Evolutionary conservation across 30 jellyfish, hydroid and myxozoan genomes (phyloP).

Genomic region (Cassiopea xamachana): DNA sequence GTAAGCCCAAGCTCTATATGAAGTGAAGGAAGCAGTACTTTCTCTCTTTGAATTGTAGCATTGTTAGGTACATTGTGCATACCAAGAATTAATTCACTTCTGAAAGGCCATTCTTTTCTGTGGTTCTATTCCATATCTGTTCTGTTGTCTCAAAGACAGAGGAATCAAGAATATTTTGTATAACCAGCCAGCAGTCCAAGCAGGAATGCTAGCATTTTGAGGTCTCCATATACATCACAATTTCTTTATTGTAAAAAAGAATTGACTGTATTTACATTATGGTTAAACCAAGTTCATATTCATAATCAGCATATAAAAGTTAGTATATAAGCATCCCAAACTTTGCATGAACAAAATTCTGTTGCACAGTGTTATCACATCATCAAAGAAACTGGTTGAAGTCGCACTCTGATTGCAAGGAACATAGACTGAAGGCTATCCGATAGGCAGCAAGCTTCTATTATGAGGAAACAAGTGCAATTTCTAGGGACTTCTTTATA

Average conservation of each 20-base stretch:
- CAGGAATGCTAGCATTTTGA: constrained; percentile 20
- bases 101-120: constrained; percentile 33
- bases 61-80: constrained; percentile 17
- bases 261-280: neutral
- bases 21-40: constrained; percentile 21
- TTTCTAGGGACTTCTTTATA: too few relatives aligned
- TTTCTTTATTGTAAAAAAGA: neutral
- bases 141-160: constrained; percentile 47
- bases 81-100: constrained; percentile 32
- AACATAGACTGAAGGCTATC: too few relatives aligned
- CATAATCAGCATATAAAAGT: neutral
- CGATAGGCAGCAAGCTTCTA: too few relatives aligned
- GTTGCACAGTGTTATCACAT: neutral
- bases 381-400: too few relatives aligned
- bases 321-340: neutral
- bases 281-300: neutral
- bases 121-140: constrained; percentile 10
- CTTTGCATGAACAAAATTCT: neutral
- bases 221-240: neutral
- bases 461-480: too few relatives aligned
- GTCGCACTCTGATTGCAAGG: too few relatives aligned
- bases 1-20: constrained; percentile 28
- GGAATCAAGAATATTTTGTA: constrained; percentile 42
- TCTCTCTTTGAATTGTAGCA: constrained; percentile 30
- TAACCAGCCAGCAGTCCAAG: constrained; percentile 41